Evolutionary conservation across 2,113 vertebrate genomes (phyloP).

Genomic region (Mus musculus): GRCm39 chr10:122525501-122526000

Average conservation of each 20-base stretch:
- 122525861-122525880: neutral
- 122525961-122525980: neutral
- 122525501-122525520: neutral
- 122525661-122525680: neutral
- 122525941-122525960: neutral
- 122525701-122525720: neutral
- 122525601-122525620: neutral
- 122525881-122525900: slow-evolving; percentile 1
- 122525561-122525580: neutral
- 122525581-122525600: neutral
- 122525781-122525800: slow-evolving; percentile 9
- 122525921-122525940: neutral
- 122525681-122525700: neutral
- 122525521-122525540: neutral
- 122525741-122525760: neutral
- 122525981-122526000: neutral
- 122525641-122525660: neutral
- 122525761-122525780: neutral
- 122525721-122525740: neutral
- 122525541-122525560: neutral
- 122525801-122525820: neutral
- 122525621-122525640: neutral
- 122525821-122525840: neutral
- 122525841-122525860: neutral
- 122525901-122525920: neutral